These are phyloP conservation scores for Andrena bucephala DNA, from an alignment of 2,888 invertebrate species.

Conservation along the genomic window DNA sequence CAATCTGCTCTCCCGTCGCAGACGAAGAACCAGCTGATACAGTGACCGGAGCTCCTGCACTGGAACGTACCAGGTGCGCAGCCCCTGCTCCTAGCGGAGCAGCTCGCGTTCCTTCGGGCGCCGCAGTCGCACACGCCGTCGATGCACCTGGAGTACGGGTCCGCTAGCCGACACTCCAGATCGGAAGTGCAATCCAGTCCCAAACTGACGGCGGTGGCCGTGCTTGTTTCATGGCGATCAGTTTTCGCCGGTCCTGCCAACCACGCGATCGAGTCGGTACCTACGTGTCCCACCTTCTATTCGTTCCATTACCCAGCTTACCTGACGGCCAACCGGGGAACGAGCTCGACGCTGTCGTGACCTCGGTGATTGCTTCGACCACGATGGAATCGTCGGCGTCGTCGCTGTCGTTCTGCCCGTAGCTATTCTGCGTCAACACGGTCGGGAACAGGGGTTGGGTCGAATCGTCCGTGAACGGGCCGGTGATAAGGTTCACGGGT, in stretches of 20 bases:
- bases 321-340: constrained; percentile 1
- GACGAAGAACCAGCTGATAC: constrained; percentile 97
- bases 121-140: constrained; percentile 93
- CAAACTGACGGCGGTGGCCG: constrained; percentile 88
- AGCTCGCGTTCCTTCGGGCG: constrained; percentile 87
- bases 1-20: constrained; percentile 95
- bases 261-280: neutral
- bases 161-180: constrained; percentile 92
- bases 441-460: constrained; percentile 70
- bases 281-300: too few species aligned
- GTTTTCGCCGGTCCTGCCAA: constrained; percentile 75
- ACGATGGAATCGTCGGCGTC: constrained; percentile 78
- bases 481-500: constrained; percentile 76
- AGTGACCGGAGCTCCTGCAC: constrained; percentile 94
- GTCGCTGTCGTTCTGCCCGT: constrained; percentile 74
- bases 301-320: constrained; percentile 6
- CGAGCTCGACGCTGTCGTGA: constrained; percentile 55
- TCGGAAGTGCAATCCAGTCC: constrained; percentile 92
- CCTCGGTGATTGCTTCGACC: constrained; percentile 79
- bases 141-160: constrained; percentile 91
- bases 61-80: constrained; percentile 94
- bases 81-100: constrained; percentile 91
- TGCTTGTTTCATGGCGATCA: constrained; percentile 80
- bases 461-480: constrained; percentile 68
- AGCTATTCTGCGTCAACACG: constrained; percentile 40